Evolutionary conservation across 1,140 invertebrate genomes (phyloP).

Genomic region (Cepaea nemoralis): DNA sequence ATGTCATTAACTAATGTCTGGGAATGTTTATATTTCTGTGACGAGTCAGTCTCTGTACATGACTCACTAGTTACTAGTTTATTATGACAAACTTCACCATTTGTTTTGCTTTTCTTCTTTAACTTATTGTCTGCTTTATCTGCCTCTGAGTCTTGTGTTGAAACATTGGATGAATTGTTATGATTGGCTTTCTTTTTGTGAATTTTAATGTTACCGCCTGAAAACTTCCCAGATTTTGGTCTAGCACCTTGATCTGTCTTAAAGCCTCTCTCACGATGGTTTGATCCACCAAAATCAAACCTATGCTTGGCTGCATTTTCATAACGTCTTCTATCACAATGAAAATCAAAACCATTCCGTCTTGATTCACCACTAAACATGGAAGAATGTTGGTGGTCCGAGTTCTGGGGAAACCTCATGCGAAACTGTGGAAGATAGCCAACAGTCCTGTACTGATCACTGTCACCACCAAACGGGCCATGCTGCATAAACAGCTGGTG

Average conservation of each 20-base stretch:
- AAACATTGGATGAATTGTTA: slow-evolving; percentile 30
- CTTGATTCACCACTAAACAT: slow-evolving; percentile 6
- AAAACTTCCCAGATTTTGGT: slow-evolving; percentile 5
- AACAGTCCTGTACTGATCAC: slow-evolving; percentile 47
- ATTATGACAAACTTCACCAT: neutral
- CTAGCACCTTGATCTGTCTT: slow-evolving; percentile 17
- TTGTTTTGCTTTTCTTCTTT: neutral
- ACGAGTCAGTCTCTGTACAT: neutral
- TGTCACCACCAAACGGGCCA: slow-evolving; percentile 32
- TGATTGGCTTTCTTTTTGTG: slow-evolving; percentile 25
- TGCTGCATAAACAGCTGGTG: slow-evolving; percentile 38
- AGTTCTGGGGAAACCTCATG: neutral
- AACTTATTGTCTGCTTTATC: neutral
- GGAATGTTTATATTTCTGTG: neutral
- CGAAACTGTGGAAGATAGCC: neutral
- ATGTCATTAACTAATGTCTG: neutral
- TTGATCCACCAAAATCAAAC: slow-evolving; percentile 4
- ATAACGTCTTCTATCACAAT: slow-evolving; percentile 13
- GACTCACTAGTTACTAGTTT: neutral
- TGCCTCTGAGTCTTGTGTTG: neutral
- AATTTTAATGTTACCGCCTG: neutral
- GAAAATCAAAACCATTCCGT: neutral
- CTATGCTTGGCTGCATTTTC: neutral
- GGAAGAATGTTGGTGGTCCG: neutral
- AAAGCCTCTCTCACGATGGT: neutral